Evolutionary conservation across 2,113 vertebrate genomes (phyloP).

Genomic region (Pitta sordida): DNA sequence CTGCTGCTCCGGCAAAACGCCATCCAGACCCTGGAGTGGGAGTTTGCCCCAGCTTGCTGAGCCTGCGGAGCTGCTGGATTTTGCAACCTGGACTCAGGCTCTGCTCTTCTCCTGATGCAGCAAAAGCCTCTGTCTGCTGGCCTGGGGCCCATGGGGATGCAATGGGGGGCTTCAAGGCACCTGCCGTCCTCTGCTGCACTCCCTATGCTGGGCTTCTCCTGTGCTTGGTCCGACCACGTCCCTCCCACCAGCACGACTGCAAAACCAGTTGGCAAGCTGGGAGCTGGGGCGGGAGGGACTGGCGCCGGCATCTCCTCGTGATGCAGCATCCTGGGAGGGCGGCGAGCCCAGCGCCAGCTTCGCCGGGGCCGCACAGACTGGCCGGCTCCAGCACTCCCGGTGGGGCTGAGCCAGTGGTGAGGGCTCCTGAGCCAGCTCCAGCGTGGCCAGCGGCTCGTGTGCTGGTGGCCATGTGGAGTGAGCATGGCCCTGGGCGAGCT

Average conservation of each 20-base stretch:
- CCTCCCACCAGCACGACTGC: not conserved
- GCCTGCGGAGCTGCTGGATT: not conserved
- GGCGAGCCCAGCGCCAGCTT: not conserved
- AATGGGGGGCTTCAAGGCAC: not conserved
- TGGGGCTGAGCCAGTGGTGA: not conserved
- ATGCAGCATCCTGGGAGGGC: slow-evolving; percentile 29
- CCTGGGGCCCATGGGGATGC: accelerated
- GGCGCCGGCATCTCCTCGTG: slow-evolving; percentile 17
- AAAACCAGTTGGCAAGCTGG: not conserved
- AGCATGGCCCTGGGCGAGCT: not conserved
- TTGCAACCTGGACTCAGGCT: not conserved
- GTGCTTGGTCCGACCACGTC: not conserved
- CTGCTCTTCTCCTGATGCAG: not conserved
- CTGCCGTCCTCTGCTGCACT: not conserved
- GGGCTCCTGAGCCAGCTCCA: not conserved
- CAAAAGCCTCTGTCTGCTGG: not conserved
- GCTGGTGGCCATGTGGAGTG: not conserved
- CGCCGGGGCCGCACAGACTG: not conserved
- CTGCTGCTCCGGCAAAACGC: not conserved
- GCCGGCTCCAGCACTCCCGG: not conserved
- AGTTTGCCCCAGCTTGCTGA: not conserved
- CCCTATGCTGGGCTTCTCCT: not conserved
- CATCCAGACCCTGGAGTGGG: accelerated
- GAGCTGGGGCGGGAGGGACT: not conserved
- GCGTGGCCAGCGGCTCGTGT: not conserved